phyloP scores from a whole-genome alignment of 2,113 vertebrate species.

The Centropus bengalensis region DNA sequence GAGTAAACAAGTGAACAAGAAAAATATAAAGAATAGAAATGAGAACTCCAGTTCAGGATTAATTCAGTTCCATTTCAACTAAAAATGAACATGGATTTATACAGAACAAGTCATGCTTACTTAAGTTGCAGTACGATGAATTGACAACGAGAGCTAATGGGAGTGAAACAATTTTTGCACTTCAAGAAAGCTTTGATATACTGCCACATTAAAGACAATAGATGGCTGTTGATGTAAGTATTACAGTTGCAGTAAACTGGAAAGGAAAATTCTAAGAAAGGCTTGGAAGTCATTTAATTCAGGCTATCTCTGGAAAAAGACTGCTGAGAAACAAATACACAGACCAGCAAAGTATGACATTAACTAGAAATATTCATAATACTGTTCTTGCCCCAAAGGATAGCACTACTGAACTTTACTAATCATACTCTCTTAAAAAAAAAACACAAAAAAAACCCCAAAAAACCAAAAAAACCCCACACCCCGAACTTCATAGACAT shows the following conservation, averaged over 20 bases:
- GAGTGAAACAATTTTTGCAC: neutral
- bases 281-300: neutral
- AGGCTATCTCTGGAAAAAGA: neutral
- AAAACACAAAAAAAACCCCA: neutral
- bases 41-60: neutral
- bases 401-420: neutral
- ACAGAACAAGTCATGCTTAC: neutral
- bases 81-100: neutral
- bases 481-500: neutral
- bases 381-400: neutral
- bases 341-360: neutral
- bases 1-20: neutral
- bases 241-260: neutral
- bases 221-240: neutral
- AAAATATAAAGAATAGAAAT: neutral
- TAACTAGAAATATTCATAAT: neutral
- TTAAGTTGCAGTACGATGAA: neutral
- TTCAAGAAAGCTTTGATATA: conserved; percentile 10
- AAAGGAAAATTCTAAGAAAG: neutral
- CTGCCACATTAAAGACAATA: neutral
- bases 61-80: neutral
- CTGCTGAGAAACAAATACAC: neutral
- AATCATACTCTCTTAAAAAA: neutral
- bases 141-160: neutral
- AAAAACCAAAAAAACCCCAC: neutral